Evolutionary conservation across 2,888 invertebrate species (phyloP).

Genomic region (Oithona nana): DNA sequence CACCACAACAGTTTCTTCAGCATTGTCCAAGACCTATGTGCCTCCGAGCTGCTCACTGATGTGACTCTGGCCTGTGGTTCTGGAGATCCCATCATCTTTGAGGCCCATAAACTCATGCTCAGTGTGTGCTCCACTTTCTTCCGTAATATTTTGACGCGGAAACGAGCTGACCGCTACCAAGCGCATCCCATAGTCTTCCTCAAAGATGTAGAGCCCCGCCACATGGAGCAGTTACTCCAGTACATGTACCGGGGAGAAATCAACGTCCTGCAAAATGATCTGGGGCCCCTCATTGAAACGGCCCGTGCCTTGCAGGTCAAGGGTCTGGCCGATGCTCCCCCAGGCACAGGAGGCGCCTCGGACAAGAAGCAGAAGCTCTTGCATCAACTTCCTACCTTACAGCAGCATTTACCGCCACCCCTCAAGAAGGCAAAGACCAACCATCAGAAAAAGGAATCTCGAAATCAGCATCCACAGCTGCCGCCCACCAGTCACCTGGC

Average conservation of each 20-base stretch:
- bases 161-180: not conserved
- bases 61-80: slow-evolving; percentile 25
- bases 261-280: slow-evolving; percentile 21
- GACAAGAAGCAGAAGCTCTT: not conserved
- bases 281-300: slow-evolving; percentile 20
- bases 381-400: not conserved
- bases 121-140: slow-evolving; percentile 25
- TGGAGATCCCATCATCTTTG: slow-evolving; percentile 20
- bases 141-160: slow-evolving; percentile 18
- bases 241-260: slow-evolving; percentile 22
- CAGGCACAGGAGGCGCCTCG: not conserved
- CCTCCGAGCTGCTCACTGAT: slow-evolving; percentile 23
- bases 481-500: not conserved
- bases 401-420: not conserved
- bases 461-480: not conserved
- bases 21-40: slow-evolving; percentile 23
- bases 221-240: slow-evolving; percentile 20
- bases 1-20: slow-evolving; percentile 24
- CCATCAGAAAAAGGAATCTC: not conserved
- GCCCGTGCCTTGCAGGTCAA: slow-evolving; percentile 21
- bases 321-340: slow-evolving; percentile 19
- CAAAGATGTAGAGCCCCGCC: slow-evolving; percentile 20
- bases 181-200: slow-evolving; percentile 21
- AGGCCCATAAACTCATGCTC: slow-evolving; percentile 25
- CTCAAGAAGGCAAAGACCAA: not conserved